Evolutionary conservation across 2,113 vertebrate species (phyloP).

Genomic region (Panurus biarmicus): DNA sequence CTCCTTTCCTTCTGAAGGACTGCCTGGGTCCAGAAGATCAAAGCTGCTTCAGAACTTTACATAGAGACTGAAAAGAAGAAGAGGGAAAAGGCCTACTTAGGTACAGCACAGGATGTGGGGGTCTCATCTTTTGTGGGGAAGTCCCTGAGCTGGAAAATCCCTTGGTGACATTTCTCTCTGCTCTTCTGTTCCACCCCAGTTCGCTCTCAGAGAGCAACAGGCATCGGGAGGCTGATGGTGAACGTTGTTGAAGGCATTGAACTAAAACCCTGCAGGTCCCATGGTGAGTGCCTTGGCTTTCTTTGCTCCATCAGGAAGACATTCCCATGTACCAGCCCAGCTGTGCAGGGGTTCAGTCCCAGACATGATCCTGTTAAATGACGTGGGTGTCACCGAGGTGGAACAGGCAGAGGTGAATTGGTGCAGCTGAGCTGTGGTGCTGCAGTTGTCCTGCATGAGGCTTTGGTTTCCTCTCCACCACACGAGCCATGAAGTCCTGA

Average conservation of each 20-base stretch:
- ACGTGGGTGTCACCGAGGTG: neutral
- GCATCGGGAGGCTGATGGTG: constrained; percentile 96
- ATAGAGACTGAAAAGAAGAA: constrained; percentile 99
- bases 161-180: neutral
- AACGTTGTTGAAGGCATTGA: constrained; percentile 98
- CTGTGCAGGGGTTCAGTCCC: neutral
- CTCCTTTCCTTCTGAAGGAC: constrained; percentile 76
- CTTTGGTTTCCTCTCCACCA: neutral
- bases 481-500: neutral
- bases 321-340: neutral
- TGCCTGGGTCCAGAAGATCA: constrained; percentile 99
- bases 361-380: neutral
- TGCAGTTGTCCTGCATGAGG: neutral
- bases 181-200: constrained; percentile 68
- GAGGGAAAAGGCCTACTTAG: constrained; percentile 94
- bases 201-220: constrained; percentile 93
- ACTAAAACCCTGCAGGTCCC: constrained; percentile 92
- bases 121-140: neutral
- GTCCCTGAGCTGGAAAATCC: neutral
- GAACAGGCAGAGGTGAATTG: neutral
- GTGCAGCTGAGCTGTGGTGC: neutral
- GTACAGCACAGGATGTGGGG: constrained; percentile 55
- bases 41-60: constrained; percentile 96
- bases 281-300: constrained; percentile 73
- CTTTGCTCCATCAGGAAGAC: neutral